Base-by-base conservation (phyloP, 2,888 invertebrate species). In the Xylophagus ater region DNA sequence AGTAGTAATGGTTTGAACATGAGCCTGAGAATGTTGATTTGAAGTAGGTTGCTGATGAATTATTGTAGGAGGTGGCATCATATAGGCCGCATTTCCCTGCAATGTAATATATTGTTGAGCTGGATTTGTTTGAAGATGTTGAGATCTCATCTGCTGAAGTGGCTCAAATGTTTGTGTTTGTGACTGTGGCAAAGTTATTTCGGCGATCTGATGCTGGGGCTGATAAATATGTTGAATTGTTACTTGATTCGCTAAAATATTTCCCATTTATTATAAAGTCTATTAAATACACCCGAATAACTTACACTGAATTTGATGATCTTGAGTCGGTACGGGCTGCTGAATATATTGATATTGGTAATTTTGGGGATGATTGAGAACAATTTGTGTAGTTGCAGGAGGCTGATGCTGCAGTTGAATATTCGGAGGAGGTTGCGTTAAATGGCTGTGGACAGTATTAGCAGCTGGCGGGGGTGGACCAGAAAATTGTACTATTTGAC, bases 41-140 rank as follows among this genome's bases (percentile, higher is more conserved):
- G 40, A 24, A 9, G 43, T 26, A 4, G 39, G 35, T 6, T 45
- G 34, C 25, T 50, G 50, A 19, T 49, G 48, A n/a, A 50, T 49
- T 29, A 52, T 47, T 32, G 52, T 51, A 19, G 52, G 50, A 7
- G 52, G 53, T 6, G 52, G 53, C 32, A 53, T 44, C 51, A 53
- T 52, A 25, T 49, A 53, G 1, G 52, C 48, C 5, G 52, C 50
- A 31, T 49, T 53, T 1, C 51, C 52, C 17, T 52, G 53, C 6
- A 53, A 47, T 2, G 52, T 49, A 8, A 53, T 51, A 38, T 43
- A 52, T 14, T 53, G 52, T 29, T 52, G 53, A 2, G 44, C 34
- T 18, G 39, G 44, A 3, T 40, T 34, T n/a, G 42, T 26, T 21
- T 47, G 46, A 23, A 45, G 30, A 31, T 46, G 46, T 19, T 46